These are phyloP conservation scores for Pangasianodon gigas DNA, from an alignment of 2,113 vertebrate species.

Conservation along the genomic window DNA sequence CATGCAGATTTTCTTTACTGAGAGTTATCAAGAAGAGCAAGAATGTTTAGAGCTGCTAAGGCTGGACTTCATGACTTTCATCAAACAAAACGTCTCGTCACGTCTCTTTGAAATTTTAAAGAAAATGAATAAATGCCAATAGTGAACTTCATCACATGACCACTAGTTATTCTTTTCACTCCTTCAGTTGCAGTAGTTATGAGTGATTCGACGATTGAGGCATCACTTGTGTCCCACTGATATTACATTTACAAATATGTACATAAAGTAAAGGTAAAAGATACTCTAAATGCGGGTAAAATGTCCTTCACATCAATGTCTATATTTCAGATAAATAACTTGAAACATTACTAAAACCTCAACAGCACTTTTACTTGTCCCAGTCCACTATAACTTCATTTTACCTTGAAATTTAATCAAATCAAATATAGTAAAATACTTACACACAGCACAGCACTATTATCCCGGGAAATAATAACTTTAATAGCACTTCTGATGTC, in stretches of 20 bases:
- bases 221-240: background rate
- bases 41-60: background rate
- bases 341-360: background rate
- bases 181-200: background rate
- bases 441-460: background rate
- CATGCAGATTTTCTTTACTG: too few species aligned
- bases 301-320: background rate
- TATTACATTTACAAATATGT: background rate
- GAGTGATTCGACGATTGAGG: background rate
- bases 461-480: background rate
- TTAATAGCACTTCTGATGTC: background rate
- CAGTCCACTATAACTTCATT: background rate
- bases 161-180: background rate
- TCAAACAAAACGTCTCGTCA: background rate
- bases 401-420: background rate
- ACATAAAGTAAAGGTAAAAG: too few species aligned
- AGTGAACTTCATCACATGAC: background rate
- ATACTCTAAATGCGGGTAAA: too few species aligned
- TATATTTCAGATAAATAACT: background rate
- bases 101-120: background rate
- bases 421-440: background rate
- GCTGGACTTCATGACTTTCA: background rate
- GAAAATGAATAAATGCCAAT: background rate
- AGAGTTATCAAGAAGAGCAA: background rate
- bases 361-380: background rate